Base-by-base conservation (phyloP, 2,888 invertebrate species). In the Atrina japonica region DNA sequence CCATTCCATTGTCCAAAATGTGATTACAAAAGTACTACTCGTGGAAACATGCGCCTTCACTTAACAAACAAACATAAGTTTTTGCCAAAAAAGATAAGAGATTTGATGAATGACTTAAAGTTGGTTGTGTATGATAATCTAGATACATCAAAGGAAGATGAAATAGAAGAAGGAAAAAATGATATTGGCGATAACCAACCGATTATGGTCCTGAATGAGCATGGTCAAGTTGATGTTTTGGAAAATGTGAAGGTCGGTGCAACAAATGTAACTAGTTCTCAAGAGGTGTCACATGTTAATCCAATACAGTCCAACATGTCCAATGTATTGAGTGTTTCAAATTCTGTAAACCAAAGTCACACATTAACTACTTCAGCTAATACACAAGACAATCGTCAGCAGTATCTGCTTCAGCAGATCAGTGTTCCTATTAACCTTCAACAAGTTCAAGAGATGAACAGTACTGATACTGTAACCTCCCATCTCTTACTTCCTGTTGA, bases 21-120 rank as follows among this genome's bases (percentile, higher is more conserved):
- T 72, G 61, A 63, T 0, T 85, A 87, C 68, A 72, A 81, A 30
- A 85, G 85, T 41, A 85, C 85, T 7, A 87, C 86, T 6, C 76
- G 83, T 1, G 86, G 86, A 1, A 86, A 86, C 73, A 83, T 86
- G 83, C 77, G 82, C 41, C 75, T 83, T 5, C 87, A 87, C 68
- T 74, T 87, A 7, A 71, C 70, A 14, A 82, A 81, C 65, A 79
- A 71, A 35, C 85, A 85, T 60, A 83, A 83, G 40, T 72, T 71
- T 40, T 64, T 68, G 30, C 55, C 72, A 3, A 77, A 75, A 0
- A 58, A 56, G n/a, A 76, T 83, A 16, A 81, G 78, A 43, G 56
- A 70, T 11, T 56, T 83, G 7, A 85, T 85, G 83, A 29, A 23
- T 16, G 35, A 30, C 16, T 30, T 61, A n/a, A 47, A 61, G 21